Evolutionary conservation across 2,888 invertebrate genomes (phyloP).

Genomic region (Apodemia zela): DNA sequence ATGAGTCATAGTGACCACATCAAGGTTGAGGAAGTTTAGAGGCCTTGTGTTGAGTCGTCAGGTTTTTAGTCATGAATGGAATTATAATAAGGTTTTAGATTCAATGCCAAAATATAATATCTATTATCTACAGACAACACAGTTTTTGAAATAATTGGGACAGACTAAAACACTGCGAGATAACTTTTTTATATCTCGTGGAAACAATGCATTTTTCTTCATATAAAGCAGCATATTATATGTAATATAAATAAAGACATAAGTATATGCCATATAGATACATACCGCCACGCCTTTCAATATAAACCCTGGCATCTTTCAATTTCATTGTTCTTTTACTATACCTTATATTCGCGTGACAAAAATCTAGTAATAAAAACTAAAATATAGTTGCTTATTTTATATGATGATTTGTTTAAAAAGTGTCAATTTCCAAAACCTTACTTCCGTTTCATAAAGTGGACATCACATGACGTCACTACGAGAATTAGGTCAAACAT

Average conservation of each 20-base stretch:
- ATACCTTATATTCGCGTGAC: too few species aligned
- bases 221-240: too few species aligned
- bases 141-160: neutral
- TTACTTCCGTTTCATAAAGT: too few species aligned
- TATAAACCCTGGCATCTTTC: too few species aligned
- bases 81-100: neutral
- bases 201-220: neutral
- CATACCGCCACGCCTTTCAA: too few species aligned
- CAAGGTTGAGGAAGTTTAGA: conserved; percentile 19
- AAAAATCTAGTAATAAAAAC: too few species aligned
- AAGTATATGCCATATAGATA: too few species aligned
- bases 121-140: neutral
- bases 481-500: conserved; percentile 1
- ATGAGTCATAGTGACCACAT: conserved; percentile 20
- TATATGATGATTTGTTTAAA: too few species aligned
- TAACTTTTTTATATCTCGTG: neutral
- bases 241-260: too few species aligned
- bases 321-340: too few species aligned
- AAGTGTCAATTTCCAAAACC: too few species aligned
- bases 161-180: neutral
- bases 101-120: neutral
- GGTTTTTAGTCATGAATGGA: conserved; percentile 9
- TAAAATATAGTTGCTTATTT: too few species aligned
- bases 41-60: conserved; percentile 15
- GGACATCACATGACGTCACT: neutral